Evolutionary conservation across 2,797 vertebrate species (phyloP).

Genomic region (Rhinella marina): DNA sequence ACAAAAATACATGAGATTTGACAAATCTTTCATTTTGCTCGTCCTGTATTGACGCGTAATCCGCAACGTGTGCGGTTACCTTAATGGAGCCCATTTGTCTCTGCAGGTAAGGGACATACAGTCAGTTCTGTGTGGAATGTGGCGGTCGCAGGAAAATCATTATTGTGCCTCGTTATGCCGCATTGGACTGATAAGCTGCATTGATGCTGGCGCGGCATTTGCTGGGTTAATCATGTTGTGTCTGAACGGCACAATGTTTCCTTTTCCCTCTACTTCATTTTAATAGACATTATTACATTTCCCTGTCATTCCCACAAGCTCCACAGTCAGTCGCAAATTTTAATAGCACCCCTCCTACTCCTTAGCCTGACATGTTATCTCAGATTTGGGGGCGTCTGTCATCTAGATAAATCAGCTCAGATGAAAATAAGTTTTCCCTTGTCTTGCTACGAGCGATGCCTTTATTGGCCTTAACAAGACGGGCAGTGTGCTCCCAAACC

Average conservation of each 20-base stretch:
- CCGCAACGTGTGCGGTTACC: too few relatives aligned
- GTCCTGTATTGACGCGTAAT: too few relatives aligned
- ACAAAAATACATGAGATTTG: too few relatives aligned
- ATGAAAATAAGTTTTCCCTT: constrained; percentile 69
- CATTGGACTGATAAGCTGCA: neutral
- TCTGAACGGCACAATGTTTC: constrained; percentile 18
- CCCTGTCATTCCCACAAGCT: constrained; percentile 53
- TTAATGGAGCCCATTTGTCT: neutral
- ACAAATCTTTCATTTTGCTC: too few relatives aligned
- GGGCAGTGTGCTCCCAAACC: constrained; percentile 54
- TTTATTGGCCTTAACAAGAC: constrained; percentile 63
- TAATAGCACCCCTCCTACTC: constrained; percentile 37
- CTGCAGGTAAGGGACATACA: too few relatives aligned
- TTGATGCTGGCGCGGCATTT: neutral
- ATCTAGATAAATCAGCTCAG: constrained; percentile 65
- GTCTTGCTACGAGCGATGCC: constrained; percentile 65
- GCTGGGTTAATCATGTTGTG: constrained; percentile 28
- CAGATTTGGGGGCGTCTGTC: constrained; percentile 66
- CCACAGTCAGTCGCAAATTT: constrained; percentile 35
- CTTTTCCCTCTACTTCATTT: constrained; percentile 31
- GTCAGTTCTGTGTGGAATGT: neutral
- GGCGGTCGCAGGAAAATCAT: neutral
- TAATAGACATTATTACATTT: constrained; percentile 48
- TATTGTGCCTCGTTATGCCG: neutral
- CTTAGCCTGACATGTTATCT: constrained; percentile 34